Conservation (phyloP, 2,888 invertebrate species). For the Fissipunctia ypsillon region DNA sequence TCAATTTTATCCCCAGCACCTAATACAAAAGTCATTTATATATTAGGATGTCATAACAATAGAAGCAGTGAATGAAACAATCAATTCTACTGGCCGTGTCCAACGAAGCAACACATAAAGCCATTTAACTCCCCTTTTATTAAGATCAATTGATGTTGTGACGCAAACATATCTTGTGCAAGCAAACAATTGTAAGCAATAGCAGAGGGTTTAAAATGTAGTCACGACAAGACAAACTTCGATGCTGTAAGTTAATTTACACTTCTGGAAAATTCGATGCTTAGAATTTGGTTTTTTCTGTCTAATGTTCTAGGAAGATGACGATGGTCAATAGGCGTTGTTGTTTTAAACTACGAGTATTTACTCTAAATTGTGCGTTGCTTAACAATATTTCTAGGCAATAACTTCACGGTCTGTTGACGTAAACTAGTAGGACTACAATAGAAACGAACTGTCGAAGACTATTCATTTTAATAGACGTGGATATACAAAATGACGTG, state of each 20-base stretch:
- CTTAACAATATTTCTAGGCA: not conserved
- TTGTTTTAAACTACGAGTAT: slow-evolving; percentile 1
- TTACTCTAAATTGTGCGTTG: not conserved
- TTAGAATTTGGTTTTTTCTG: slow-evolving; percentile 35
- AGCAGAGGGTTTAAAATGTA: slow-evolving; percentile 50
- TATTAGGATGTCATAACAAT: slow-evolving; percentile 41
- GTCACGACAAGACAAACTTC: slow-evolving; percentile 29
- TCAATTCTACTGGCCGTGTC: slow-evolving; percentile 51
- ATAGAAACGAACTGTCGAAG: slow-evolving; percentile 18
- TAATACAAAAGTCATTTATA: slow-evolving; percentile 29
- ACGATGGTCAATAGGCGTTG: not conserved
- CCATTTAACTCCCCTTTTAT: slow-evolving; percentile 80
- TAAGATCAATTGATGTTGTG: slow-evolving; percentile 83
- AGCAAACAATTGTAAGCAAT: slow-evolving; percentile 63
- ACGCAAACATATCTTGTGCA: slow-evolving; percentile 71
- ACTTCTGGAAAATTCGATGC: slow-evolving; percentile 28
- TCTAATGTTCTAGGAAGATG: slow-evolving; percentile 3
- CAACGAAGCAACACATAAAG: slow-evolving; percentile 64
- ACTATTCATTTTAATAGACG: slow-evolving; percentile 33
- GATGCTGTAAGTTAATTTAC: slow-evolving; percentile 21
- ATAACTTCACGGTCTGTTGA: slow-evolving; percentile 15
- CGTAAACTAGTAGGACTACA: slow-evolving; percentile 12
- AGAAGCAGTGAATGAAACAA: slow-evolving; percentile 58
- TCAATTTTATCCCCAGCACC: not conserved
- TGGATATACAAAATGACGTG: slow-evolving; percentile 4